Percentiles rank a stretch among this genome's conserved stretches.
phyloP scores from a whole-genome alignment of 2,888 invertebrate species.

The Microdon myrmicae region DNA sequence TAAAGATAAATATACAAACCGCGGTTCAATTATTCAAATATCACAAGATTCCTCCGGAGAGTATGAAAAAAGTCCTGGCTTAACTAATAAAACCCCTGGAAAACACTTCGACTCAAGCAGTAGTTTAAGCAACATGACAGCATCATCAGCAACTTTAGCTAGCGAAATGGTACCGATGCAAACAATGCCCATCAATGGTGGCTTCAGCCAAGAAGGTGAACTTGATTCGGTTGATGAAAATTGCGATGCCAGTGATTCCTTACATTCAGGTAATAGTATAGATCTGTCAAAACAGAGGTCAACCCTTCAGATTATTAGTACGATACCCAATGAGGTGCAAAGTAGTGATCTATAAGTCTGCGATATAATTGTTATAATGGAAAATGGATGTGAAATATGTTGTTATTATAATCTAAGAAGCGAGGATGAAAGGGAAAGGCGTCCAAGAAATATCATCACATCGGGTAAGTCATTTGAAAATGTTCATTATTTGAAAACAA shows the following conservation, averaged over 20 bases:
- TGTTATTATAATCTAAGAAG: not conserved
- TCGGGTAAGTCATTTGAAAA: slow-evolving; percentile 27
- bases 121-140: slow-evolving; percentile 41
- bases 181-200: slow-evolving; percentile 61
- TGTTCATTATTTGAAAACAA: slow-evolving; percentile 17
- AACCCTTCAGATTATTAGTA: slow-evolving; percentile 35
- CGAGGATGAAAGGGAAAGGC: not conserved
- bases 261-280: slow-evolving; percentile 45
- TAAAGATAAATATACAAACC: slow-evolving; percentile 63
- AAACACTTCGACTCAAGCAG: slow-evolving; percentile 42
- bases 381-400: not conserved
- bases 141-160: slow-evolving; percentile 39
- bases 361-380: not conserved
- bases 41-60: slow-evolving; percentile 56
- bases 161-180: slow-evolving; percentile 63
- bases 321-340: slow-evolving; percentile 40
- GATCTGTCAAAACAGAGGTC: slow-evolving; percentile 41
- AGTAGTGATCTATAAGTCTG: slow-evolving; percentile 41
- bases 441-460: slow-evolving; percentile 37
- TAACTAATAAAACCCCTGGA: slow-evolving; percentile 30
- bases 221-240: slow-evolving; percentile 55
- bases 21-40: slow-evolving; percentile 62
- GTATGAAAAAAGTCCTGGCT: slow-evolving; percentile 47
- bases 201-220: slow-evolving; percentile 62
- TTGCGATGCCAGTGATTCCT: slow-evolving; percentile 44